Conservation (phyloP, 2,888 invertebrate genomes). For the Tenthredo notha region DNA sequence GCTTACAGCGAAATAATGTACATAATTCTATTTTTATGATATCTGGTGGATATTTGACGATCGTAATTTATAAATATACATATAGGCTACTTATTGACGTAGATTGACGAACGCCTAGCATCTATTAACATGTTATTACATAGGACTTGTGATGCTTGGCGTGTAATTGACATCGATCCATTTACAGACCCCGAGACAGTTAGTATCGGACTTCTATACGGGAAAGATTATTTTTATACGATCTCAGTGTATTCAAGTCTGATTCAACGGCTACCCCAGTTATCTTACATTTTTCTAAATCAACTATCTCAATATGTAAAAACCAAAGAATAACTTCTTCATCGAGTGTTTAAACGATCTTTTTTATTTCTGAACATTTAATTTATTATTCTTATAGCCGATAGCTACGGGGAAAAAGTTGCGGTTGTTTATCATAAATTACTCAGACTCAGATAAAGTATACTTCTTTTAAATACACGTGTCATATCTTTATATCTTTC, state of each 20-base stretch:
- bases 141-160: constrained; percentile 40
- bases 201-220: constrained; percentile 14
- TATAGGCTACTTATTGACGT: constrained; percentile 46
- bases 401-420: not conserved
- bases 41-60: not conserved
- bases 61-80: constrained; percentile 30
- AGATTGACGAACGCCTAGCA: constrained; percentile 50
- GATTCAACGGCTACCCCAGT: not conserved
- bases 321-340: not conserved
- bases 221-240: constrained; percentile 45
- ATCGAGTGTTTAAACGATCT: not conserved
- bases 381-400: constrained; percentile 3
- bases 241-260: constrained; percentile 3
- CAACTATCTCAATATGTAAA: not conserved
- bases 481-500: not conserved
- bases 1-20: not conserved
- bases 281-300: not conserved
- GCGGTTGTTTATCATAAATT: constrained; percentile 39
- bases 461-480: not conserved
- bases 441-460: not conserved
- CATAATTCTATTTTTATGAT: not conserved
- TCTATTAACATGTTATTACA: constrained; percentile 53
- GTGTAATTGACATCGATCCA: constrained; percentile 51
- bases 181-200: constrained; percentile 22
- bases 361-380: constrained; percentile 1